Evolutionary conservation across 2,797 vertebrate species (phyloP), one percentile per base, ranked within the genome.

Genomic region (Eremophila alpestris): DNA sequence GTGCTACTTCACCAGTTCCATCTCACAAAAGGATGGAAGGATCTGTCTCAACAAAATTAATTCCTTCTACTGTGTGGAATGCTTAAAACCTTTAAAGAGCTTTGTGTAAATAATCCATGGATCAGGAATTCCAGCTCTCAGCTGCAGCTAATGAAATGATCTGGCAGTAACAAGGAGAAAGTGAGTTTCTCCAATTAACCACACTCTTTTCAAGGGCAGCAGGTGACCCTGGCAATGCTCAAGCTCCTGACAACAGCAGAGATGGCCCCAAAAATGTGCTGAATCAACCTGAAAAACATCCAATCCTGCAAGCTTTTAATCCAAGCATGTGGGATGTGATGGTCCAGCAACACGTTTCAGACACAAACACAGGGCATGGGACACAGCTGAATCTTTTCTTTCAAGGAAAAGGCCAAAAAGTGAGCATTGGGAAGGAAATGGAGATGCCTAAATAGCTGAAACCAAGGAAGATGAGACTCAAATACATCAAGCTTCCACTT

Each of bases 211-310:
- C 77, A 68, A 46, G 17, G 75, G 60, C 60, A 93, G 65, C 52
- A 92, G 68, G 59, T 80, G 78, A 91, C 49, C 34, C 73, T 78
- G 52, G 64, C 49, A 85, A 38, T 71, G 55, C 63, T 36, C 18
- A 32, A 3, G 13, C 41, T 29, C 15, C 58, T 22, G 54, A 49
- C 21, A 74, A 16, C 13, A 75, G 58, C 79, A 45, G 82, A 62
- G 36, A 27, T 10, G 36, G 36, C 21, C 55, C 27, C 3, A 5
- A 17, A 63, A 24, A 34, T 0, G 0, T 29, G 30, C 20, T 34
- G 21, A 18, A 64, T 22, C 29, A 69, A n/a, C 40, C 11, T 26
- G 38, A 17, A 9, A 59, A 85, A 76, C 11, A 21, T 41, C 26
- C 18, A 67, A 26, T 29, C 38, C 30, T 62, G 26, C 29, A 49